Conservation (phyloP, 2,888 invertebrate species). For the Lasioglossum leucozonium region DNA sequence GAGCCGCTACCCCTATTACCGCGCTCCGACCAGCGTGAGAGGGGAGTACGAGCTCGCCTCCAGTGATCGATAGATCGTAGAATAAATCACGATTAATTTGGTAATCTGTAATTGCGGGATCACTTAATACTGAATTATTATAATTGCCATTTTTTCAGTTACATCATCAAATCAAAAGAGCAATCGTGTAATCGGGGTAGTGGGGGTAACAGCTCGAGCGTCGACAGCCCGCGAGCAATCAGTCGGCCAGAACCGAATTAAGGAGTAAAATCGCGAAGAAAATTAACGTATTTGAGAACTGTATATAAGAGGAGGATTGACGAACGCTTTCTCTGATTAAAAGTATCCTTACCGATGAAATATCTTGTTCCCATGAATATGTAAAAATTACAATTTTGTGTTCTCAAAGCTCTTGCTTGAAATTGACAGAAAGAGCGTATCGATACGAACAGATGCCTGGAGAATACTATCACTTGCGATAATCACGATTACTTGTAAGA, state of each 20-base stretch:
- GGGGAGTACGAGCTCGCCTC: background rate
- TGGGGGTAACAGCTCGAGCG: background rate
- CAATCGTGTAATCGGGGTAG: background rate
- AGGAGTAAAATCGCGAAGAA: background rate
- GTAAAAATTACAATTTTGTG: constrained; percentile 30
- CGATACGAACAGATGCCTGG: constrained; percentile 33
- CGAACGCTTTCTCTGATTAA: constrained; percentile 41
- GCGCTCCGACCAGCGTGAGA: background rate
- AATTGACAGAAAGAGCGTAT: constrained; percentile 12
- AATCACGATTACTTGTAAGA: constrained; percentile 67
- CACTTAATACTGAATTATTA: no score
- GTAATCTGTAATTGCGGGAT: no score
- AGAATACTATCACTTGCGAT: constrained; percentile 62
- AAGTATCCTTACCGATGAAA: constrained; percentile 28
- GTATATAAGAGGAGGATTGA: constrained; percentile 50
- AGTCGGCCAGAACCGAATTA: background rate
- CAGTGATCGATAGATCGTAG: no score
- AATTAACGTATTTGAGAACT: background rate
- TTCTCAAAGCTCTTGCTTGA: constrained; percentile 39
- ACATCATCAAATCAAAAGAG: no score
- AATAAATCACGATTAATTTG: no score
- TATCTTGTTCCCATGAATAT: constrained; percentile 18
- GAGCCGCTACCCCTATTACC: background rate
- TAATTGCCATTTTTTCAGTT: no score
- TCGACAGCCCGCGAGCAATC: background rate